Conservation (phyloP, 2,888 invertebrate species). For the Hemithea aestivaria region DNA sequence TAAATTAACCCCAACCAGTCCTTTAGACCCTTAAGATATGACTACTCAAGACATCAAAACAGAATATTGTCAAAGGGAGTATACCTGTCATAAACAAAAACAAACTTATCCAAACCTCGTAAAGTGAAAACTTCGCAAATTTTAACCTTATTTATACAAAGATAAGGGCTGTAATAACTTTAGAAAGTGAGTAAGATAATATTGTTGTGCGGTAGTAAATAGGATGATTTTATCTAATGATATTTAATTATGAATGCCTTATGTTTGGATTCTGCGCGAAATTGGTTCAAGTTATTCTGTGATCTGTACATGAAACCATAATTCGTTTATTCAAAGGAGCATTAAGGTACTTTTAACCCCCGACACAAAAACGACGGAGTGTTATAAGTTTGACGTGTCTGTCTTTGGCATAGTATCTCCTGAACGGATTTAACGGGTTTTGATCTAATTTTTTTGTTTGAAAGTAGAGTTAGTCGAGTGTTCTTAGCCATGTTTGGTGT, state of each 20-base stretch:
- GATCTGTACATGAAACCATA: too few relatives aligned
- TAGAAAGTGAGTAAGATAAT: neutral
- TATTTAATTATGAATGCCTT: slow-evolving; percentile 36
- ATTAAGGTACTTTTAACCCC: too few relatives aligned
- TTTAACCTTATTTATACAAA: slow-evolving; percentile 23
- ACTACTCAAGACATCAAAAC: slow-evolving; percentile 54
- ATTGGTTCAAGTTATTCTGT: too few relatives aligned
- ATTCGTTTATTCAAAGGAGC: too few relatives aligned
- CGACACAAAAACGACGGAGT: too few relatives aligned
- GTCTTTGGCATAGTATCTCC: too few relatives aligned
- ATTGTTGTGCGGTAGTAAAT: slow-evolving; percentile 19
- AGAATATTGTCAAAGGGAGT: slow-evolving; percentile 51
- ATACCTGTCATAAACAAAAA: slow-evolving; percentile 50
- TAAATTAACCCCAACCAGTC: slow-evolving; percentile 31
- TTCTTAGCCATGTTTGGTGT: too few relatives aligned
- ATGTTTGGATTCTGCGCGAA: slow-evolving; percentile 10
- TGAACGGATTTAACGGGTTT: too few relatives aligned
- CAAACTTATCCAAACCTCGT: slow-evolving; percentile 21
- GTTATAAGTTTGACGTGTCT: too few relatives aligned
- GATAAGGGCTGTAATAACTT: slow-evolving; percentile 12
- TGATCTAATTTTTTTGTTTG: too few relatives aligned
- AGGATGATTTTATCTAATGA: slow-evolving; percentile 37
- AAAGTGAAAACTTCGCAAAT: slow-evolving; percentile 16
- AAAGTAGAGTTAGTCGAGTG: too few relatives aligned
- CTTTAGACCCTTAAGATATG: slow-evolving; percentile 35